A percentile compares a stretch with the other conserved stretches of the same genome.
phyloP scores from a whole-genome alignment of 2,888 invertebrate genomes.

The Trachelus tabidus region DNA sequence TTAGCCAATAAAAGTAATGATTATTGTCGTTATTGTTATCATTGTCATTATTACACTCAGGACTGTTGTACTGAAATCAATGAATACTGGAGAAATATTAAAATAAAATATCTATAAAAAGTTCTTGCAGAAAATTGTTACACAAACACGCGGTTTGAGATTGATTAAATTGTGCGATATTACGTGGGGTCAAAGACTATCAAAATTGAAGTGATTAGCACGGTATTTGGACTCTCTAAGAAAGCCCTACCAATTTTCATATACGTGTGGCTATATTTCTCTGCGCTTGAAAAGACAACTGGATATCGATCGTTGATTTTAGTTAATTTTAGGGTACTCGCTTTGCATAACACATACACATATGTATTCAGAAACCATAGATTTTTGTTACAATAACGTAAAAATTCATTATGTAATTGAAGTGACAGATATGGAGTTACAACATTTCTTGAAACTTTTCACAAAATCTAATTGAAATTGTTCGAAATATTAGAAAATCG shows the following conservation, averaged over 20 bases:
- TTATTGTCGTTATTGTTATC: slow-evolving; percentile 9
- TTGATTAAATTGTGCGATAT: neutral
- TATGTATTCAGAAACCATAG: slow-evolving; percentile 2
- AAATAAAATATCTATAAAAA: neutral
- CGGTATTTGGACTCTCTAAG: neutral
- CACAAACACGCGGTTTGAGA: neutral
- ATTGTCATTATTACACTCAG: neutral
- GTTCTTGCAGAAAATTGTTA: neutral
- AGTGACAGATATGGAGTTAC: neutral
- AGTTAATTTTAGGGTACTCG: neutral
- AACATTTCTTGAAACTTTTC: too few species aligned
- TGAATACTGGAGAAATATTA: neutral
- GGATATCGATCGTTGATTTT: neutral
- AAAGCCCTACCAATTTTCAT: neutral
- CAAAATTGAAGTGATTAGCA: neutral
- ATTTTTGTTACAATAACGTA: slow-evolving; percentile 16
- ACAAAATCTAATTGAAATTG: too few species aligned
- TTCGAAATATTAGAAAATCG: too few species aligned
- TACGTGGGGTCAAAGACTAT: neutral
- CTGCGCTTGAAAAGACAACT: neutral
- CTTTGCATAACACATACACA: slow-evolving; percentile 20
- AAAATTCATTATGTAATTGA: neutral
- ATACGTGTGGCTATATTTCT: neutral
- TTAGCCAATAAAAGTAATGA: slow-evolving; percentile 8
- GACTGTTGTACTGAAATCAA: neutral